Evolutionary conservation across 2,113 vertebrate genomes (phyloP).

Genomic region (Miniopterus natalensis): DNA sequence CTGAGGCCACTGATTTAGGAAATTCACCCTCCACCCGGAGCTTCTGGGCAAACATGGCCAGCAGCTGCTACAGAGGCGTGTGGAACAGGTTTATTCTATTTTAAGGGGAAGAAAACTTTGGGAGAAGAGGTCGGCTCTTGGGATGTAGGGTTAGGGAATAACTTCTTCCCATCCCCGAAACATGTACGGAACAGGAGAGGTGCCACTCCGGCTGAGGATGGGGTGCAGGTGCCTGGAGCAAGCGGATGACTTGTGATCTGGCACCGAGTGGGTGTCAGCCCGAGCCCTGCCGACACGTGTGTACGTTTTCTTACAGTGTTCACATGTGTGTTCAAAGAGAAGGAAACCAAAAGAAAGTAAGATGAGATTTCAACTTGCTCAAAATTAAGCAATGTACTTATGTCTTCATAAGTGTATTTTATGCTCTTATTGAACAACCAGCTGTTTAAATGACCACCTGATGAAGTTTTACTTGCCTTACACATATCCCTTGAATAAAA

Average conservation of each 20-base stretch:
- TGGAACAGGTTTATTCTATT: not conserved
- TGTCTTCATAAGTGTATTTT: not conserved
- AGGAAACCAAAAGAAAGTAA: not conserved
- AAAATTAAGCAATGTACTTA: not conserved
- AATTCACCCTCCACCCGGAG: not conserved
- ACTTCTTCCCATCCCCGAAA: not conserved
- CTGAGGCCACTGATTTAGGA: not conserved
- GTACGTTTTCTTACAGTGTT: not conserved
- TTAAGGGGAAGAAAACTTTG: not conserved
- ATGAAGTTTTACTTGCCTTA: not conserved
- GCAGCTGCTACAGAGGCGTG: too few species aligned
- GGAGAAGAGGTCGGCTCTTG: not conserved
- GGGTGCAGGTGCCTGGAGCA: rapidly evolving
- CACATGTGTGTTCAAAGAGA: not conserved
- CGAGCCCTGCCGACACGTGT: not conserved
- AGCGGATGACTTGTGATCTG: not conserved
- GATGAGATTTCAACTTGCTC: slow-evolving; percentile 8
- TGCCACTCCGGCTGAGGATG: rapidly evolving
- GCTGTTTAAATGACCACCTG: not conserved
- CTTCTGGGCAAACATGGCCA: not conserved
- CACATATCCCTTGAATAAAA: not conserved
- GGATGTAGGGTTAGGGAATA: not conserved
- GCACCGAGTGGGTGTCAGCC: rapidly evolving
- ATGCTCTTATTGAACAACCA: not conserved
- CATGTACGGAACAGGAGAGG: not conserved